Evolutionary conservation across 2,888 invertebrate genomes (phyloP), one percentile per base, ranked within the genome.

Genomic region (Melolontha melolontha): DNA sequence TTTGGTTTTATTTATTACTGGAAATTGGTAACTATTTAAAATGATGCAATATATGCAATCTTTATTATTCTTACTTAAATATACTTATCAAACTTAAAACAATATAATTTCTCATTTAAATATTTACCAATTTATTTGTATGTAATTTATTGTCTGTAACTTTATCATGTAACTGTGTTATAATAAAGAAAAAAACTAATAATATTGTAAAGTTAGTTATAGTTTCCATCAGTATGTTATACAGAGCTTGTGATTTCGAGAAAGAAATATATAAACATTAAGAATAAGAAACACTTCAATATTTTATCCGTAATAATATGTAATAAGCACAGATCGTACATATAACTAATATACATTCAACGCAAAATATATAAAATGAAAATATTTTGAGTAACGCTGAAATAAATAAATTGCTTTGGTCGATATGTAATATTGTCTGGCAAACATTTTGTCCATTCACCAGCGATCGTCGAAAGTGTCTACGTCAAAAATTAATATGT

Each of bases 141-240:
- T 64, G 54, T 64, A 64, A 64, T 64, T 64, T 52, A 54, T 64
- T 64, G 47, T 62, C 44, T 54, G 16, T 52, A 64, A 41, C 11
- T 50, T 64, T 54, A 29, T 64, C 64, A 34, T 64, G 34, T 49
- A 64, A 64, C 44, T 64, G 64, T 64, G 64, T 64, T 64, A 54
- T 51, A 64, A 64, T 52, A 64, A 64, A 42, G 50, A 16, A 14
- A 63, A 54, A 34, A 34, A 44, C 44, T 55, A 57, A 40, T 44
- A 54, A 66, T 49, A 66, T 57, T 66, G 66, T 66, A 66, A 66
- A 66, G 66, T 59, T 66, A 66, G 66, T 66, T 51, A 49, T 66
- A 66, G 66, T 66, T 66, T 66, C 49, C 50, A 54, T 52, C 64
- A 54, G 52, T 54, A 64, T 54, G 41, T 52, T 64, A 52, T 51